Evolutionary conservation across 2,113 vertebrate genomes (phyloP).

Genomic region (Hippolais icterina): DNA sequence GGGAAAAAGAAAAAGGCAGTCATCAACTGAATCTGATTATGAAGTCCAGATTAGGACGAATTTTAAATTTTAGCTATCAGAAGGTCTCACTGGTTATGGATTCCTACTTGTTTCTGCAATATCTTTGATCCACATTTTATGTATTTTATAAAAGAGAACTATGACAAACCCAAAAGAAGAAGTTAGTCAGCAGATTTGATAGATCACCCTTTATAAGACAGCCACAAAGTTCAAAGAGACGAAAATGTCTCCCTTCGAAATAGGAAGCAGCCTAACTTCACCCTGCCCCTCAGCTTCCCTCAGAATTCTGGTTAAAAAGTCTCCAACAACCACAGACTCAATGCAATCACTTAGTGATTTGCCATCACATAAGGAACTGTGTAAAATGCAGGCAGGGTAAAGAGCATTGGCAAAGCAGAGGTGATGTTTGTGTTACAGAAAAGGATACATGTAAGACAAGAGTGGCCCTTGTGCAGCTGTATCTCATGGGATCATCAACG

Average conservation of each 20-base stretch:
- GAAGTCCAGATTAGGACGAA: background rate
- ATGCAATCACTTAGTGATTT: background rate
- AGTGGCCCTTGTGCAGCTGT: background rate
- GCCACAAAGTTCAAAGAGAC: background rate
- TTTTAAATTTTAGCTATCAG: background rate
- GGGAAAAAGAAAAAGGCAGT: background rate
- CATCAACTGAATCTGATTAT: background rate
- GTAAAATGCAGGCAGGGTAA: background rate
- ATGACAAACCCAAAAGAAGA: background rate
- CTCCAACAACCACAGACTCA: accelerated
- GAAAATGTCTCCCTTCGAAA: background rate
- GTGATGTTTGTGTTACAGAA: background rate
- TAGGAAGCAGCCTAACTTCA: background rate
- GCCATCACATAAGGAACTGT: background rate
- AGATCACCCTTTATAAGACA: background rate
- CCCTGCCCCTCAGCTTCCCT: background rate
- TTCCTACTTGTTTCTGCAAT: background rate
- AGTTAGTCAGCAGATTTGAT: background rate
- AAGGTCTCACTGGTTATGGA: background rate
- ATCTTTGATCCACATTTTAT: background rate
- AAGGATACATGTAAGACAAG: background rate
- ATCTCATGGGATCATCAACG: background rate
- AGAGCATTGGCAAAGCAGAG: background rate
- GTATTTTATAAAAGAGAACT: background rate
- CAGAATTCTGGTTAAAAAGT: background rate